Percentiles rank a stretch among this genome's conserved stretches.
Evolutionary conservation across 2,113 vertebrate genomes (phyloP).

Genomic region (Porphyrio hochstetteri): DNA sequence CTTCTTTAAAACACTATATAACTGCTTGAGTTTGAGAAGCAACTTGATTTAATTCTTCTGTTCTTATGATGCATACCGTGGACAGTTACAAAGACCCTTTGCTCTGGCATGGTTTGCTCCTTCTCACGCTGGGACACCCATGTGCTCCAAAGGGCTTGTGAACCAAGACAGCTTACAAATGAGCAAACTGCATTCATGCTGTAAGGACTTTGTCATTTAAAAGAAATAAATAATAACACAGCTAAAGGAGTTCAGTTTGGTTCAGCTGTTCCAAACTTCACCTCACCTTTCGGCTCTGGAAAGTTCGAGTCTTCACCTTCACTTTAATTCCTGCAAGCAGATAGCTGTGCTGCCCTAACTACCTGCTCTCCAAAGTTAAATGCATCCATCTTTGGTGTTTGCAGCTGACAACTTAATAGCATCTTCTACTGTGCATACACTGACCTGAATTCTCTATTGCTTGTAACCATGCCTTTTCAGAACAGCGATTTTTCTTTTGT

Average conservation of each 20-base stretch:
- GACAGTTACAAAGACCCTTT: neutral
- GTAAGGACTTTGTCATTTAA: neutral
- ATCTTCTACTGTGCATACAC: neutral
- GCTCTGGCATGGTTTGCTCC: neutral
- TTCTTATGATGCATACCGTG: neutral
- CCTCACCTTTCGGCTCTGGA: neutral
- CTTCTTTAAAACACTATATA: neutral
- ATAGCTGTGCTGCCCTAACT: neutral
- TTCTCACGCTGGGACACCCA: rapidly evolving
- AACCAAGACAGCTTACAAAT: neutral
- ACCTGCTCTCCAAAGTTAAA: neutral
- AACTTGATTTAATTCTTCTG: neutral
- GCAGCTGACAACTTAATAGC: neutral
- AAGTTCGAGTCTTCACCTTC: neutral
- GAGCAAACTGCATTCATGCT: neutral
- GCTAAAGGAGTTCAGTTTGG: neutral
- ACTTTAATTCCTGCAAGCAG: neutral
- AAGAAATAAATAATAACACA: neutral
- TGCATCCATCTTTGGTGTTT: neutral
- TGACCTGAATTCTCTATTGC: neutral
- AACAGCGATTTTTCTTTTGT: neutral
- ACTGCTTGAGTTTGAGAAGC: neutral
- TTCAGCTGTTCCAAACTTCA: neutral
- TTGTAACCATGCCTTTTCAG: neutral
- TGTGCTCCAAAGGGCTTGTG: neutral